A percentile compares a stretch with the other conserved stretches of the same genome.
phyloP scores from a whole-genome alignment of 30 jellyfish, hydroid and myxozoan species.

The Hydractinia echinata region DNA sequence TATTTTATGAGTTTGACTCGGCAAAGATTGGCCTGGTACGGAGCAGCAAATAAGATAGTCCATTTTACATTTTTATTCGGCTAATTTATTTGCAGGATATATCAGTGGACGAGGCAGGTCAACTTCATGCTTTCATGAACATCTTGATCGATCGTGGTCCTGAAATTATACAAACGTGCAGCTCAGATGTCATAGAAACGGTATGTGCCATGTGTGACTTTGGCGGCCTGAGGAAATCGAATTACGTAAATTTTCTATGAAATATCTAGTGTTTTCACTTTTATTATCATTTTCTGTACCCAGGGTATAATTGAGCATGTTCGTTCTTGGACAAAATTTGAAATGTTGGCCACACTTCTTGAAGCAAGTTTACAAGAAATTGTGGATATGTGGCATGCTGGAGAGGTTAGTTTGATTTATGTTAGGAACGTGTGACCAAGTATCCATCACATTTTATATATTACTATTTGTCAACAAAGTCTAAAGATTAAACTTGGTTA shows the following conservation, averaged over 20 bases:
- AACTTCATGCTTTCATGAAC: conserved; percentile 54
- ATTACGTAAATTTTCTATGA: too few relatives aligned
- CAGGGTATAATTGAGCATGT: conserved; percentile 65
- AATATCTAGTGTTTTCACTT: too few relatives aligned
- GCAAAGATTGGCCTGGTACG: too few relatives aligned
- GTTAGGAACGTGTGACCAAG: too few relatives aligned
- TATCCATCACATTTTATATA: too few relatives aligned
- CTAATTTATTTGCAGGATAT: conserved; percentile 29
- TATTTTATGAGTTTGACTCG: too few relatives aligned
- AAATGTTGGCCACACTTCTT: conserved; percentile 48
- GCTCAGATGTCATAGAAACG: background rate
- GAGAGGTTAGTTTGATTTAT: conserved; percentile 21
- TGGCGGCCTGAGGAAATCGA: too few relatives aligned
- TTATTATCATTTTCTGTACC: too few relatives aligned
- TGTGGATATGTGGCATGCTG: conserved; percentile 47
- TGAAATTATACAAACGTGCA: conserved; percentile 37
- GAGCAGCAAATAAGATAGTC: background rate
- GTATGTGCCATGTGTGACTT: background rate
- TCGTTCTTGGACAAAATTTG: conserved; percentile 69
- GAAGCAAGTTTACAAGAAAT: conserved; percentile 79
- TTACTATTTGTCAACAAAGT: too few relatives aligned
- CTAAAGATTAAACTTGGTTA: too few relatives aligned
- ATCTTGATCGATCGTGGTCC: conserved; percentile 51
- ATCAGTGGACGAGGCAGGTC: conserved; percentile 70
- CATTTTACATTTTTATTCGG: background rate